These are phyloP conservation scores for Octopus bimaculoides DNA, from an alignment of 1,140 invertebrate species.

Conservation along the genomic window DNA sequence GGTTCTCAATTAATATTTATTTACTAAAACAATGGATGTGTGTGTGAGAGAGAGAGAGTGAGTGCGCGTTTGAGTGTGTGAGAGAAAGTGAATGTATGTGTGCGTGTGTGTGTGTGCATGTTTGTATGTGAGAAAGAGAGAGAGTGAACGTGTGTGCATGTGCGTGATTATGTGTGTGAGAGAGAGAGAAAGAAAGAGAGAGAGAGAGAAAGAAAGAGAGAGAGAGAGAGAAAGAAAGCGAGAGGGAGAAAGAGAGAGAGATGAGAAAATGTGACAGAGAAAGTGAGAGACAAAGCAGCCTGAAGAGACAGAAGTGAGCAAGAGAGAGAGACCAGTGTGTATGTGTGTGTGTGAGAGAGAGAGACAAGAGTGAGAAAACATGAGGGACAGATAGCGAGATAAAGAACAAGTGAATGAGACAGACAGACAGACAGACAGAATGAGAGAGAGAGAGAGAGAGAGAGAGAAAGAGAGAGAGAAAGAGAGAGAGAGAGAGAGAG, in stretches of 20 bases:
- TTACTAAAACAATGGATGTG: too few relatives aligned
- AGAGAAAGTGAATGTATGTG: too few relatives aligned
- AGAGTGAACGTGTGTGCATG: too few relatives aligned
- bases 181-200: not conserved
- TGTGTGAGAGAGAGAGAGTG: too few relatives aligned
- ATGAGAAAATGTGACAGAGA: not conserved
- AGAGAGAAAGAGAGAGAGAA: conserved; percentile 7
- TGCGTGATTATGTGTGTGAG: not conserved
- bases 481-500: not conserved
- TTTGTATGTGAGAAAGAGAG: too few relatives aligned
- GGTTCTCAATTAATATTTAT: too few relatives aligned
- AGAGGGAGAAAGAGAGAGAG: not conserved
- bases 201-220: not conserved
- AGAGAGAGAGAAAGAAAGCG: not conserved
- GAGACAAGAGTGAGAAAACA: not conserved
- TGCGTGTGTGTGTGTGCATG: too few relatives aligned
- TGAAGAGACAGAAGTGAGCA: not conserved
- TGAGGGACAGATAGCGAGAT: conserved; percentile 5
- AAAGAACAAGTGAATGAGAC: not conserved
- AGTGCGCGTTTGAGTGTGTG: too few relatives aligned
- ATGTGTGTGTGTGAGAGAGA: not conserved
- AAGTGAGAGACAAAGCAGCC: not conserved
- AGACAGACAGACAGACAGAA: not conserved
- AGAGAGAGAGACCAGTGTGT: conserved; percentile 6
- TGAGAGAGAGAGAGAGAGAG: not conserved